These are phyloP conservation scores for Fragum sueziense DNA, from an alignment of 2,888 invertebrate genomes.

Conservation along the genomic window DNA sequence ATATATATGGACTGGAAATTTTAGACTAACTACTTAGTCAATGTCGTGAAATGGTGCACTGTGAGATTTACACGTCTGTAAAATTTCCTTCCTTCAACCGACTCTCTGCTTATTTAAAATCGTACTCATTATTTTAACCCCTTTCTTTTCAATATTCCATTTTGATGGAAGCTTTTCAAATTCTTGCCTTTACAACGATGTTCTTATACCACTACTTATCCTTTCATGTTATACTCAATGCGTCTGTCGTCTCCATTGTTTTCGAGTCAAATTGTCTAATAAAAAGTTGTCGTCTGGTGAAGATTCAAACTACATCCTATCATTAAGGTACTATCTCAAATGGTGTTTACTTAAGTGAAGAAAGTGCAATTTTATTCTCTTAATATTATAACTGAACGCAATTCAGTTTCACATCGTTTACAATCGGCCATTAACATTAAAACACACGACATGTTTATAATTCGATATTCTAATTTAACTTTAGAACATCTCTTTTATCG, in stretches of 20 bases:
- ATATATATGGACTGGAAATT: not conserved
- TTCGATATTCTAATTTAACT: slow-evolving; percentile 1
- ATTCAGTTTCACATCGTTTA: not conserved
- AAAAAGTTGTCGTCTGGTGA: no score
- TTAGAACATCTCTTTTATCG: not conserved
- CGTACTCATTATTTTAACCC: no score
- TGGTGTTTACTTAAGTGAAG: slow-evolving; percentile 1
- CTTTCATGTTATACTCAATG: no score
- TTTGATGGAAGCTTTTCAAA: no score
- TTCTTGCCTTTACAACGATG: no score
- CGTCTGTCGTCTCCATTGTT: no score
- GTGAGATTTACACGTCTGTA: slow-evolving; percentile 10
- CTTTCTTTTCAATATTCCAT: no score
- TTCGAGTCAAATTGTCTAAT: no score
- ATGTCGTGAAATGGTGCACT: not conserved
- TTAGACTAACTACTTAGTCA: no score
- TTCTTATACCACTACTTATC: no score
- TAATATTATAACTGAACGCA: slow-evolving; percentile 9
- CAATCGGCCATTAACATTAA: not conserved
- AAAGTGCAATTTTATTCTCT: not conserved
- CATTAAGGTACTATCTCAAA: slow-evolving; percentile 13
- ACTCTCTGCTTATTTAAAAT: no score
- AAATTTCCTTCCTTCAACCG: not conserved
- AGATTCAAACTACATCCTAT: no score
- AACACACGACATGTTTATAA: not conserved